Base-by-base conservation (phyloP, 35 echinoderm and acorn worm species). In the Eucidaris tribuloides region DNA sequence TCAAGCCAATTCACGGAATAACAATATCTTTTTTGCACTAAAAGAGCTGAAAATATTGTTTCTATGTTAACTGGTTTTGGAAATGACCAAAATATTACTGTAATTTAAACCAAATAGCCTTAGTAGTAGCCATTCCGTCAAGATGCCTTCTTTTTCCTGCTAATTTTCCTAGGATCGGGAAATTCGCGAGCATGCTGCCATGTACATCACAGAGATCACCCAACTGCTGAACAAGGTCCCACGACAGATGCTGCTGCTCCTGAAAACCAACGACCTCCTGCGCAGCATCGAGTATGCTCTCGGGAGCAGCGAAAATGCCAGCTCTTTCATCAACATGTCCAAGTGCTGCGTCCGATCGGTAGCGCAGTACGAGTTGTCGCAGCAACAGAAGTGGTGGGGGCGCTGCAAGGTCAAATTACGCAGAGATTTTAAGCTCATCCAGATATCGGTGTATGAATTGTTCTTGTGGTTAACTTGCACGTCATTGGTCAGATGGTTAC, bases 251-350 rank as follows among this genome's bases (percentile, higher is more conserved):
- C 76, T 99, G 37, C 87, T 99, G 1, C 45, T 99, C 22, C 61
- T 99, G 46, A 99, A 99, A 62, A 99, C 96, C 3, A 99, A 99
- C 58, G 96, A 99, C 65, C 87, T 99, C 50, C 77, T 99, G 46
- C 86, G 96, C 3, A 84, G 91, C 50, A 99, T 99, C 1, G 96
- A 99, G 48, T 99, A 59, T 39, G 48, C 86, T 1, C 84, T 99
- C 9, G 45, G 72, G 28, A 82, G 78, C 60, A 87, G 83, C 37
- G 82, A 81, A 49, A 92, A 83, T 84, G 92, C 96, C 42, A 99
- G 96, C 66, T 99, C 96, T 42, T 99, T 99, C 80, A 83, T 99
- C 66, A 99, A 93, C 72, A 99, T 99, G 96, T 99, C 96, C 2
- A 76, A 74, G 62, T 99, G 96, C 49, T 99, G 96, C 81, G 91